Base-by-base conservation (phyloP, 1,140 invertebrate species). In the Lucilia sericata region DNA sequence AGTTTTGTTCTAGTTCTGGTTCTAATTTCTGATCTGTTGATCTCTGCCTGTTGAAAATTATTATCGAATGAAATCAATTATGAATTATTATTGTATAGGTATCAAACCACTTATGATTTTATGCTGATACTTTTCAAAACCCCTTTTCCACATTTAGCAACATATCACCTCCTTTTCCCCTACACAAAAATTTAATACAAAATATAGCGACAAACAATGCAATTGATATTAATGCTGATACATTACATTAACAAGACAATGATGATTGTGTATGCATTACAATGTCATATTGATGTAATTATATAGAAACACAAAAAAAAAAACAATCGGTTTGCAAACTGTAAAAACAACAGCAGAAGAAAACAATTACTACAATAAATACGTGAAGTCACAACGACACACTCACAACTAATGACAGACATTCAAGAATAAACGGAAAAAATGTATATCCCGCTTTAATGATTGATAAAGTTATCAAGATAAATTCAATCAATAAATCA, bases 201-300 rank as follows among this genome's bases (percentile, higher is more conserved):
- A 60, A 60, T 14, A 60, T n/a, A 14, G 55, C 55, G 13, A 60
- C 55, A 60, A 60, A 60, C 55, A 60, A 60, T 60, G 0, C 14
- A 60, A 60, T 60, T 60, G 55, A 60, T 60, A 60, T n/a, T 60
- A 60, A 60, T 60, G 55, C 14, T 60, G 55, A 12, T 60, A 14
- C 55, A 60, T 60, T 14, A 60, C 55, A n/a, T 60, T 60, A 60
- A 60, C 55, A 17, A 60, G 55, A 17, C 55, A n/a, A 8, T 60
- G 55, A 60, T 60, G 55, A 60, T 60, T 60, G 55, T 60, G 3
- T 30, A 30, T 30, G 55, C 55, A 60, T 60, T 60, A 60, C 55
- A 60, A 60, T 60, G 55, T 60, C 55, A n/a, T 60, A 60, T 60
- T 60, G n/a, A 60, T n/a, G 55, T 60, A 60, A 60, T 60, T 60